These are phyloP conservation scores for Crax fasciolata DNA, from an alignment of 2,797 vertebrate genomes.

Conservation along the genomic window DNA sequence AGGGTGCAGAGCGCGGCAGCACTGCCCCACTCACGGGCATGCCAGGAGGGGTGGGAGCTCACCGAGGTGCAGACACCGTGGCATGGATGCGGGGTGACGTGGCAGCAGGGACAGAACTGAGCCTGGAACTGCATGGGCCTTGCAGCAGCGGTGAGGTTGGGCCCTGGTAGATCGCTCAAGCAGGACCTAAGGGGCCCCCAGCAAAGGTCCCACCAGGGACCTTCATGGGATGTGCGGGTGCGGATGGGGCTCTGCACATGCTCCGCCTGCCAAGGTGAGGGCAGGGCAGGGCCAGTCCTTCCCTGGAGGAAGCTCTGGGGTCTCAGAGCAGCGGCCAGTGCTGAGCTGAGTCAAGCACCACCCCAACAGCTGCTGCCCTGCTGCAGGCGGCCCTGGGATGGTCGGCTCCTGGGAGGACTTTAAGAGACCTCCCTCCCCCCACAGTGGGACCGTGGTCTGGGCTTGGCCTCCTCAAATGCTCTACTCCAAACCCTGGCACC, in stretches of 20 bases:
- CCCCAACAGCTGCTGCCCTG: background rate
- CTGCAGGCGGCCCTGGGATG: background rate
- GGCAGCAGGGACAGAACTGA: background rate
- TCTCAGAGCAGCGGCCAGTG: fast-evolving
- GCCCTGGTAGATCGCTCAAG: background rate
- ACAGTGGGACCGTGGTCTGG: background rate
- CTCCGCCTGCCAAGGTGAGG: background rate
- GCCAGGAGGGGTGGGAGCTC: background rate
- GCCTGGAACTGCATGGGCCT: background rate
- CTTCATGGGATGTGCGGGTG: background rate
- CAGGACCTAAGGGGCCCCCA: no score
- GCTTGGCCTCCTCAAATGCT: background rate
- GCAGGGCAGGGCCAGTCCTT: background rate
- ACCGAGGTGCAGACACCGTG: background rate
- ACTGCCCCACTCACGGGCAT: background rate
- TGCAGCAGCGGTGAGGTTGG: fast-evolving
- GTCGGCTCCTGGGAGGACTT: background rate
- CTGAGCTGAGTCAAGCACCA: background rate
- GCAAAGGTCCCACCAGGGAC: background rate
- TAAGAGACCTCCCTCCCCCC: background rate
- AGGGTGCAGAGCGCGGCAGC: background rate
- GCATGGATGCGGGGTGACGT: background rate
- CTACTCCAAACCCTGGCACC: background rate
- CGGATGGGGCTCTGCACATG: background rate
- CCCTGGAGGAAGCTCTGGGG: background rate